Percentiles rank a stretch among this genome's conserved stretches.
Conservation (phyloP, 2,888 invertebrate species). For the Cryptus viduatorius region DNA sequence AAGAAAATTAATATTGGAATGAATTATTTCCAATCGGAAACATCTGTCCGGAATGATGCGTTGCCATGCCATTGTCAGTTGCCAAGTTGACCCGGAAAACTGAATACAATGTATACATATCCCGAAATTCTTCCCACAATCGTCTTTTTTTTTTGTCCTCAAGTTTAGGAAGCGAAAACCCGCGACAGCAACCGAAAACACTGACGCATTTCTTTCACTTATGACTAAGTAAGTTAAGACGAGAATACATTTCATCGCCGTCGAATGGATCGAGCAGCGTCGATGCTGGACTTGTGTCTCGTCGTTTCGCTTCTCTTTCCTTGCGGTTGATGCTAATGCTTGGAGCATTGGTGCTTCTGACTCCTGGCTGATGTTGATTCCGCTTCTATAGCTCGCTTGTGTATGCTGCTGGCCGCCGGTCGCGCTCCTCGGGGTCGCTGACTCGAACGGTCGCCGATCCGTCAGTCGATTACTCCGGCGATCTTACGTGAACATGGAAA, state of each 20-base stretch:
- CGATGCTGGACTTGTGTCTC: background rate
- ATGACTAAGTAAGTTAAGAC: background rate
- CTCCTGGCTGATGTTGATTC: conserved; percentile 38
- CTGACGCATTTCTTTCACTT: background rate
- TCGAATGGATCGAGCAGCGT: background rate
- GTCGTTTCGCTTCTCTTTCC: background rate
- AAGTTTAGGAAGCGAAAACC: no score
- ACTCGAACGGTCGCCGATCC: conserved; percentile 85
- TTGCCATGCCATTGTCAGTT: no score
- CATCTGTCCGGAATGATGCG: no score
- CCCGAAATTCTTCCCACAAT: no score
- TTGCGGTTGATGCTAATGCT: conserved; percentile 20
- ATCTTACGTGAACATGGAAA: conserved; percentile 85
- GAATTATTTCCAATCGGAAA: no score
- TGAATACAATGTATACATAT: no score
- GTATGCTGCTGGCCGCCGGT: conserved; percentile 60
- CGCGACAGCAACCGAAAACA: no score
- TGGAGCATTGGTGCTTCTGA: background rate
- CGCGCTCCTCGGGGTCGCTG: conserved; percentile 81
- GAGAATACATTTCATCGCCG: background rate
- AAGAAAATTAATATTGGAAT: no score
- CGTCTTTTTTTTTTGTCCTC: no score
- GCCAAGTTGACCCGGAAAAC: no score
- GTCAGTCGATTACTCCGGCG: conserved; percentile 85
- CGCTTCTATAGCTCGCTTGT: conserved; percentile 38